Evolutionary conservation across 92 coral and sea anemone genomes (phyloP).

Genomic region (Muricea muricata): DNA sequence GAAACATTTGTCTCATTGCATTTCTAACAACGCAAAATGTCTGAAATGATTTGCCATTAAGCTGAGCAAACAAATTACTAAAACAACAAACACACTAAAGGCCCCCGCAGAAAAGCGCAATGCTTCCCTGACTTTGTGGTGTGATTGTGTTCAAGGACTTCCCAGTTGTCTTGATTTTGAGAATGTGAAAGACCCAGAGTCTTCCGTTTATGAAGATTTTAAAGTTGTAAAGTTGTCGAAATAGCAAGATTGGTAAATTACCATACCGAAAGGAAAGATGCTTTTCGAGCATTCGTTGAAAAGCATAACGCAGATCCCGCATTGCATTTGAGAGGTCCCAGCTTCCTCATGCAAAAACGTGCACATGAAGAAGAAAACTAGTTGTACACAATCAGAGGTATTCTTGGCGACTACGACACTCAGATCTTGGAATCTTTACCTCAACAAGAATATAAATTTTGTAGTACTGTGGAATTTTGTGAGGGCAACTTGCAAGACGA

Average conservation of each 20-base stretch:
- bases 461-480: neutral
- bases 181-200: constrained; percentile 6
- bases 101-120: neutral
- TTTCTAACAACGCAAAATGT: neutral
- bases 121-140: neutral
- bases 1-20: no score
- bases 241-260: neutral
- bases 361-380: constrained; percentile 2
- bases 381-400: neutral
- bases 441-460: neutral
- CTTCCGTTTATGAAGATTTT: neutral
- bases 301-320: neutral
- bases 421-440: neutral
- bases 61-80: neutral
- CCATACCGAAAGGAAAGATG: neutral
- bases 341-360: constrained; percentile 2
- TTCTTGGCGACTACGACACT: neutral
- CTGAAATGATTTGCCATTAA: neutral
- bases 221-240: neutral
- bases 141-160: neutral
- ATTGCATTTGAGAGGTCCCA: neutral
- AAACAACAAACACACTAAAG: neutral
- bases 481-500: neutral
- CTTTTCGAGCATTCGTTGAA: neutral
- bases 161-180: neutral